Evolutionary conservation across 2,113 vertebrate species (phyloP).

Genomic region (human): DNA sequence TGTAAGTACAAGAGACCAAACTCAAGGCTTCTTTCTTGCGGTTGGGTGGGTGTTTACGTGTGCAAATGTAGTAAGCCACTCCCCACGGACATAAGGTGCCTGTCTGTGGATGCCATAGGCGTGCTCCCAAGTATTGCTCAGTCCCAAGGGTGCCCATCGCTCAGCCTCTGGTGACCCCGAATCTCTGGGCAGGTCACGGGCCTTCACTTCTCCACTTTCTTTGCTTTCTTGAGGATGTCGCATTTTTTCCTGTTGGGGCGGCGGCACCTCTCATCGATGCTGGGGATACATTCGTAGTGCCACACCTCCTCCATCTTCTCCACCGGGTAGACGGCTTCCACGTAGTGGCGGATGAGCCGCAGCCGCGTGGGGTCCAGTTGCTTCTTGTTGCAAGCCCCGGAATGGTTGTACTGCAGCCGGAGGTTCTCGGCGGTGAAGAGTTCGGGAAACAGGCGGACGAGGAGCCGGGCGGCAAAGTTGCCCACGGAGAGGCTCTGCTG

Average conservation of each 20-base stretch:
- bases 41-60: constrained; percentile 40
- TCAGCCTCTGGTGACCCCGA: constrained; percentile 78
- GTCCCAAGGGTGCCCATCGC: constrained; percentile 60
- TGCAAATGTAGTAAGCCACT: constrained; percentile 80
- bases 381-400: constrained; percentile 99
- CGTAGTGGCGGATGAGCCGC: constrained; percentile 96
- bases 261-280: constrained; percentile 98
- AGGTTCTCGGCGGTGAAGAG: constrained; percentile 98
- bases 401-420: constrained; percentile 99
- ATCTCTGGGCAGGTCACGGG: constrained; percentile 73
- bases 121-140: constrained; percentile 17
- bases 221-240: constrained; percentile 98
- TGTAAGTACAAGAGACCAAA: background rate
- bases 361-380: constrained; percentile 96
- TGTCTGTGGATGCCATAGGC: constrained; percentile 48
- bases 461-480: constrained; percentile 96
- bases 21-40: constrained; percentile 43
- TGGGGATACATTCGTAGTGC: constrained; percentile 99
- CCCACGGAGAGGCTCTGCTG: constrained; percentile 98
- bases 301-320: constrained; percentile 99
- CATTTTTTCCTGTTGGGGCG: constrained; percentile 98
- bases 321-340: constrained; percentile 98
- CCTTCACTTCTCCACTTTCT: constrained; percentile 91
- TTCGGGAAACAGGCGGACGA: constrained; percentile 96
- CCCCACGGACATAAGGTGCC: constrained; percentile 75